Evolutionary conservation across 2,113 vertebrate species (phyloP).

Genomic region (Dicaeum eximium): DNA sequence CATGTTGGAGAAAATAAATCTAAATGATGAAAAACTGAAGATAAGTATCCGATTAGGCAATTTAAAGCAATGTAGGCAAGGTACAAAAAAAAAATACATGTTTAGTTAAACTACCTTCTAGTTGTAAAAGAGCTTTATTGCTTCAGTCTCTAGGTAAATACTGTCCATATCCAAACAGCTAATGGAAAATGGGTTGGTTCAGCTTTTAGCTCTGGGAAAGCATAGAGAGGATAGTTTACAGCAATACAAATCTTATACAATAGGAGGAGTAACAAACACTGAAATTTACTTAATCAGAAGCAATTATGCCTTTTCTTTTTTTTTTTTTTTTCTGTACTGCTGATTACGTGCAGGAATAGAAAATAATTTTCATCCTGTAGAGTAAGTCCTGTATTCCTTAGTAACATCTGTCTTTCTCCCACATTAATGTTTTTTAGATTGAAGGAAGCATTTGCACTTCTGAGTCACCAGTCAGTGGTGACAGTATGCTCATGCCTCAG

Average conservation of each 20-base stretch:
- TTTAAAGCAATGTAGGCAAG: not conserved
- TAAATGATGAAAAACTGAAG: not conserved
- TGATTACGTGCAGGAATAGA: not conserved
- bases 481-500: constrained; percentile 60
- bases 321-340: not conserved
- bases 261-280: not conserved
- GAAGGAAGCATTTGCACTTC: constrained; percentile 55
- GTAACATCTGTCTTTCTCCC: constrained; percentile 62
- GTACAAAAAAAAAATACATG: not conserved
- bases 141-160: not conserved
- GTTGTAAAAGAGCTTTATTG: not conserved
- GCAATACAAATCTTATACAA: not conserved
- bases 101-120: not conserved
- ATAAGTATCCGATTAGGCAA: not conserved
- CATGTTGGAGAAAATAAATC: not conserved
- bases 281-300: not conserved
- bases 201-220: not conserved
- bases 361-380: constrained; percentile 1
- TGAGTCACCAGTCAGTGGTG: constrained; percentile 61
- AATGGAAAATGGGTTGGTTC: not conserved
- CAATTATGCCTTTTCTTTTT: not conserved
- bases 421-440: constrained; percentile 57
- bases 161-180: not conserved
- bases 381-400: constrained; percentile 23
- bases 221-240: not conserved